Evolutionary conservation across 2,888 invertebrate species (phyloP), one percentile per base, ranked within the genome.

Genomic region (Gastracanthus pulcherrimus): DNA sequence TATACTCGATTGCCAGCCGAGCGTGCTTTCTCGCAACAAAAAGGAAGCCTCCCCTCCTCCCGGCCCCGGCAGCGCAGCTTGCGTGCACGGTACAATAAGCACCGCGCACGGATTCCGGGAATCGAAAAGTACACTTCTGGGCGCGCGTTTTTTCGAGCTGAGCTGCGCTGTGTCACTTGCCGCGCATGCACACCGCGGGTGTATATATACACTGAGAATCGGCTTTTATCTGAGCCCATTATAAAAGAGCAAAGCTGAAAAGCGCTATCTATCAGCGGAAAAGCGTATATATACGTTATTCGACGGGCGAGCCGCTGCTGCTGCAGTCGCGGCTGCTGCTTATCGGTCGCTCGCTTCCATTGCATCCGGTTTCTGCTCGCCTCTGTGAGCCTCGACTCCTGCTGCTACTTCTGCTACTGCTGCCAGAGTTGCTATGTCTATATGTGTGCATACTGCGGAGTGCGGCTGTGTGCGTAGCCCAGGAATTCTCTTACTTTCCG

Each of bases 231-330:
- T 48, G 71, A 45, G 26, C 45, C 41, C 62, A 62, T 74, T 62
- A 74, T 64, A 75, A 76, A 69, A 76, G 69, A 69, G 76, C 69
- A 58, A 76, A 69, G 69, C 58, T 76, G 76, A 76, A 76, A 76
- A 76, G 69, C 76, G 58, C 31, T 76, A 76, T 76, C 67, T 76
- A 76, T 76, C 76, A 76, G 67, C 76, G 76, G 76, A 76, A 76
- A 76, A 76, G 67, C 76, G 76, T 55, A 23, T 41, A 29, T 45
- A 16, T 34, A 74, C 76, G 76, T 66, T 75, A 66, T 66, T 67
- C 58, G 58, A 11, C 34, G 31, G 55, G 45, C 19, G 19, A 19
- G 31, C 69, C 31, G 69, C 48, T 41, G 38, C 66, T 38, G 66
- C 66, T 66, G n/a, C 64, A 16, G 76, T 6, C 9, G 45, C 48